Evolutionary conservation across 2,113 vertebrate species (phyloP).

Genomic region (Aviceda subcristata): DNA sequence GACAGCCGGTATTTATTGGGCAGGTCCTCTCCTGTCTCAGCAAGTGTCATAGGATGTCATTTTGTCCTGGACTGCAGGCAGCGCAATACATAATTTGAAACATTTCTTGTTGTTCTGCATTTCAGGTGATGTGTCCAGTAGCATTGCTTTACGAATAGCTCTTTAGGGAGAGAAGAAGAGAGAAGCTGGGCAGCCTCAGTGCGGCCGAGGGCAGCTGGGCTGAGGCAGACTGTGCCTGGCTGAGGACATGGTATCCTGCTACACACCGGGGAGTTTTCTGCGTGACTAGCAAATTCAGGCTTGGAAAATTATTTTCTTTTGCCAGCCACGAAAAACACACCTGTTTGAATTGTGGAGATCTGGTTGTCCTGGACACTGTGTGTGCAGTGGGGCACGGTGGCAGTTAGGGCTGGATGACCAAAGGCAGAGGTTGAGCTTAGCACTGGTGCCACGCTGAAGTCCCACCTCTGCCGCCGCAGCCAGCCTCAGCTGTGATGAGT

Average conservation of each 20-base stretch:
- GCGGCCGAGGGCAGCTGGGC: background rate
- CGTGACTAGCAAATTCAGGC: background rate
- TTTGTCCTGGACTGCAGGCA: background rate
- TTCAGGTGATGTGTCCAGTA: background rate
- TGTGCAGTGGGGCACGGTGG: background rate
- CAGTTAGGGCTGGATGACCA: background rate
- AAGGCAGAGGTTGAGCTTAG: background rate
- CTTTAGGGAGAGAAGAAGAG: background rate
- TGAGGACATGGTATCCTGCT: background rate
- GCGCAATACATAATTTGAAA: background rate
- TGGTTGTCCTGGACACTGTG: background rate
- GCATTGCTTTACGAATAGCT: background rate
- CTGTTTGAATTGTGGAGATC: background rate
- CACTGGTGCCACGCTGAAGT: background rate
- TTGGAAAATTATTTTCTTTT: background rate
- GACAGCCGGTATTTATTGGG: background rate
- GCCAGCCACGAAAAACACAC: background rate
- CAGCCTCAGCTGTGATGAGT: background rate
- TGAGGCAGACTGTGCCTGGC: background rate
- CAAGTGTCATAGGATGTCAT: background rate
- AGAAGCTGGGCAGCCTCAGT: accelerated
- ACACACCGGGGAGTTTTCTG: background rate
- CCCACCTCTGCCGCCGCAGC: background rate
- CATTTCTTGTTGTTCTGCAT: background rate
- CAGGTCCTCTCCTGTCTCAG: background rate